Base-by-base conservation (phyloP, 2,797 vertebrate genomes). In the Chrosomus eos region DNA sequence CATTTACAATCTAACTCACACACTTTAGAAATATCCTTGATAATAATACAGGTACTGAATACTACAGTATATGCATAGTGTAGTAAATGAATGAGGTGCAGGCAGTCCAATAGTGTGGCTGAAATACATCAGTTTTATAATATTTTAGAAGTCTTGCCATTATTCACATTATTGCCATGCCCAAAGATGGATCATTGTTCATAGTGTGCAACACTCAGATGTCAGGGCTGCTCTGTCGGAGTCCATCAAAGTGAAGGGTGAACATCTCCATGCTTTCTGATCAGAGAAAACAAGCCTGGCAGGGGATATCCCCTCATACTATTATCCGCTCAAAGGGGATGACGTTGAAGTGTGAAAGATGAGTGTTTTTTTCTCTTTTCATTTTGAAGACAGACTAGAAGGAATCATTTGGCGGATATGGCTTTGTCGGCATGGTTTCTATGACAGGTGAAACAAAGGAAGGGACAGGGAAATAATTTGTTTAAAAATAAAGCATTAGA, bases 201-300 rank as follows among this genome's bases (percentile, higher is more conserved):
- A 88, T 86, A 81, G 76, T 87, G 78, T 45, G 67, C 68, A 88
- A 83, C 88, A 81, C 88, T 36, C 80, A 85, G 81, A 88, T 53
- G 81, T 75, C 31, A 43, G 81, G 60, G 77, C 13, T 26, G 85
- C 74, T 85, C 90, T 90, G 85, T 88, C 81, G 83, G 89, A 88
- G 89, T 89, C 91, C 90, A 93, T 93, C 90, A 92, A 91, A 93
- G 90, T 82, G 82, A 90, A 89, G 68, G 80, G 83, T 73, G 31
- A 87, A 91, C 88, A 82, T 91, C 86, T 85, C 87, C 89, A 91
- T 81, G 85, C 84, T 86, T 89, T 73, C 90, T 87, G 86, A 74
- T 89, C 91, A 86, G 90, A 86, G 73, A 88, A 92, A 87, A 91
- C 87, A 85, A 87, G 92, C 91, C 91, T 89, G 62, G 89, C 75